Conservation (phyloP, 2,888 invertebrate species). For the Carpatolechia fugitivella region DNA sequence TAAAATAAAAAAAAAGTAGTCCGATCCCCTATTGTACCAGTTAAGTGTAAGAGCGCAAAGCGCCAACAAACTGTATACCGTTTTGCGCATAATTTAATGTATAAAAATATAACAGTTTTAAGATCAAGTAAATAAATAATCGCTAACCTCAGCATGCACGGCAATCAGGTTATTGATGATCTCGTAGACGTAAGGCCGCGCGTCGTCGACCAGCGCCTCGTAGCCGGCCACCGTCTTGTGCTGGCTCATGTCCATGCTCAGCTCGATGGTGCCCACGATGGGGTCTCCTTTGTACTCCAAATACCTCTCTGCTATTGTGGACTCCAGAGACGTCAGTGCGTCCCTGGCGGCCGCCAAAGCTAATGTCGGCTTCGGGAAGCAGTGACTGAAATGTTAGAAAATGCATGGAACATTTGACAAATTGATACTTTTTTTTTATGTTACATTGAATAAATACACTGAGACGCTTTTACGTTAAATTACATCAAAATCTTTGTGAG, state of each 20-base stretch:
- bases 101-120: no score
- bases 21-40: no score
- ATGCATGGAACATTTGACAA: not conserved
- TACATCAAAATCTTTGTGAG: no score
- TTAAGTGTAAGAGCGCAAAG: no score
- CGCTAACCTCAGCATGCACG: slow-evolving; percentile 85
- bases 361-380: slow-evolving; percentile 86
- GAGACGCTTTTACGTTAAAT: no score
- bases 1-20: no score
- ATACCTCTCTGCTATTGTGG: slow-evolving; percentile 86
- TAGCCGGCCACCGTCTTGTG: slow-evolving; percentile 89
- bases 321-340: slow-evolving; percentile 80
- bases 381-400: slow-evolving; percentile 62
- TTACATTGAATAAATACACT: no score
- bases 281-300: slow-evolving; percentile 96
- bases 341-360: slow-evolving; percentile 84
- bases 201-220: slow-evolving; percentile 85
- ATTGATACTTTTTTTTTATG: no score
- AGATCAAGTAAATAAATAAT: no score
- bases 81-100: no score
- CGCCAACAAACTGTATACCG: no score
- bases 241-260: slow-evolving; percentile 95
- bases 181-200: slow-evolving; percentile 93
- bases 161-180: slow-evolving; percentile 89
- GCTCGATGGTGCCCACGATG: slow-evolving; percentile 96